Evolutionary conservation across 2,888 invertebrate genomes (phyloP).

Genomic region (Cyclophora punctaria): DNA sequence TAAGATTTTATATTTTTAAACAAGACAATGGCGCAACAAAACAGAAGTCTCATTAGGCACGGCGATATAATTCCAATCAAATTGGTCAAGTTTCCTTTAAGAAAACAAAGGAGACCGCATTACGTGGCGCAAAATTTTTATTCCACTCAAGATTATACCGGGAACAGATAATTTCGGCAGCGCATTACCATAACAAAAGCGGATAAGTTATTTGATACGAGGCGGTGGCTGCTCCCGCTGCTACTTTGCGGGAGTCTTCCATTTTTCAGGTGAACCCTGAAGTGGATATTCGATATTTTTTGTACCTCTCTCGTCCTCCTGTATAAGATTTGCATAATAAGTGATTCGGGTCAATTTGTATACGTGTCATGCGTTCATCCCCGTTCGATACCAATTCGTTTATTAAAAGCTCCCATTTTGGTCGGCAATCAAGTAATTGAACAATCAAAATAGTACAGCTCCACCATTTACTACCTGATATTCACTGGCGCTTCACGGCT

Average conservation of each 20-base stretch:
- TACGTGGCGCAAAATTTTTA: conserved; percentile 32
- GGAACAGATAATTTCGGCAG: conserved; percentile 52
- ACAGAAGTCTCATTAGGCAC: conserved; percentile 12
- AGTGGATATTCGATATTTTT: conserved; percentile 44
- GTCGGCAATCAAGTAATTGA: conserved; percentile 13
- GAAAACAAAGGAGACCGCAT: conserved; percentile 20
- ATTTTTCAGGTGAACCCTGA: conserved; percentile 47
- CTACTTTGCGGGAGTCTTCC: conserved; percentile 39
- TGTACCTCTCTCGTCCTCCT: conserved; percentile 15
- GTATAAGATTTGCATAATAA: conserved; percentile 37
- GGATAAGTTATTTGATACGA: conserved; percentile 64
- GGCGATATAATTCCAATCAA: conserved; percentile 14
- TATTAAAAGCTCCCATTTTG: conserved; percentile 6
- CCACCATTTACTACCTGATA: conserved; percentile 2
- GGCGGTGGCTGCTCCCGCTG: conserved; percentile 18
- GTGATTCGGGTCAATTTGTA: conserved; percentile 42
- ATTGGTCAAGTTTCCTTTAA: conserved; percentile 11
- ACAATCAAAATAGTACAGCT: conserved; percentile 1
- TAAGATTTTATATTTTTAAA: conserved; percentile 10
- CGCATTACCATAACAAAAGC: conserved; percentile 68
- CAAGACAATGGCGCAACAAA: conserved; percentile 5
- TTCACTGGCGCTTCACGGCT: not conserved
- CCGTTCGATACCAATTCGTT: conserved; percentile 16
- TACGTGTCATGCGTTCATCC: conserved; percentile 22
- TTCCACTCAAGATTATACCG: conserved; percentile 48